Conservation (phyloP, 2,113 vertebrate genomes). For the Montifringilla adamsi region DNA sequence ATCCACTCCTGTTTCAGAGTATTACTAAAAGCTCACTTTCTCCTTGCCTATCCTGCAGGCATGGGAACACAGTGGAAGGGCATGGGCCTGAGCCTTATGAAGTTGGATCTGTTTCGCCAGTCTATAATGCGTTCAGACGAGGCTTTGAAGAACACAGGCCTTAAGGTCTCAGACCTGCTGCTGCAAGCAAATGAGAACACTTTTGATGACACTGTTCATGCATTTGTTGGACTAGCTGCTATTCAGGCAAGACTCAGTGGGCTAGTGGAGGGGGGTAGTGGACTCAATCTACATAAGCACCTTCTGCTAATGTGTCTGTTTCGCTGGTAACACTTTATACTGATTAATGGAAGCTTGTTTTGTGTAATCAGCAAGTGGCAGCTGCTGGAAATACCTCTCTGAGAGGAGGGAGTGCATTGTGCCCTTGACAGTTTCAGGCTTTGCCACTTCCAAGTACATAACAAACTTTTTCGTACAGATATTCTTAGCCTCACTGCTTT, state of each 20-base stretch:
- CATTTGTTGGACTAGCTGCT: constrained; percentile 91
- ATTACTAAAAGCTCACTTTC: not conserved
- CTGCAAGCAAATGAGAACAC: constrained; percentile 79
- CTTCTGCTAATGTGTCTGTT: not conserved
- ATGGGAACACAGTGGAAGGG: constrained; percentile 95
- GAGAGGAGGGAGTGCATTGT: not conserved
- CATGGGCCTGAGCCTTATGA: constrained; percentile 91
- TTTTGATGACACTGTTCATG: constrained; percentile 86
- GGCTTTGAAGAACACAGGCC: constrained; percentile 79
- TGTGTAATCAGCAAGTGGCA: not conserved
- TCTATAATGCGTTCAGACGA: constrained; percentile 86
- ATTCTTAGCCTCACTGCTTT: not conserved
- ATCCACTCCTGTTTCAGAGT: not conserved
- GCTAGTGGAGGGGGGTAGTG: not conserved
- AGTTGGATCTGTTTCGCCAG: constrained; percentile 80
- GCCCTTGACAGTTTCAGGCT: not conserved
- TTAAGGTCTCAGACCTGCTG: constrained; percentile 86
- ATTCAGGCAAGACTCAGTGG: constrained; percentile 81
- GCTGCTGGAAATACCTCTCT: not conserved
- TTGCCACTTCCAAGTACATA: not conserved
- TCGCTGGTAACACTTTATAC: not conserved
- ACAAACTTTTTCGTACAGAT: not conserved
- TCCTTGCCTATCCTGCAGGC: constrained; percentile 68
- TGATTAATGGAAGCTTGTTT: not conserved
- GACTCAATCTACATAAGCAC: not conserved